Evolutionary conservation across 2,888 invertebrate species (phyloP), one percentile per base, ranked within the genome.

Genomic region (Alentia gelatinosa): DNA sequence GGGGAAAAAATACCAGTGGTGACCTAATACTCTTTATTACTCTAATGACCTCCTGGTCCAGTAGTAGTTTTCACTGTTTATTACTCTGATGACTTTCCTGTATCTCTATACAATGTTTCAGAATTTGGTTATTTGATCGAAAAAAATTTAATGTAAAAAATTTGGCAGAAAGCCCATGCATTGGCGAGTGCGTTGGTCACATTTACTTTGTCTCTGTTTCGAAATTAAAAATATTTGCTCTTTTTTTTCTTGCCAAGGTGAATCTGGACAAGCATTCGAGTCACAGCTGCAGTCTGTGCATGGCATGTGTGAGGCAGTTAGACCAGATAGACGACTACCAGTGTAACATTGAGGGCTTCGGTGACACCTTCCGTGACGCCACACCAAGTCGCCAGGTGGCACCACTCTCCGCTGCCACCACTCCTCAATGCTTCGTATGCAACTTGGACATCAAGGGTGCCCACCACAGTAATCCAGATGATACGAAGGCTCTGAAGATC

Each of bases 281-380:
- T 42, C 86, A 86, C 50, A 86, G 86, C 35, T 26, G 15, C 26
- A 12, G 26, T 30, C 23, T 86, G n/a, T 86, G 86, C 47, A 30
- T 30, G 26, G 40, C 42, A 40, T 86, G 86, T 86, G 42, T 50
- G 9, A 35, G 30, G 30, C 42, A 47, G 23, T 30, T 86, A 5
- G 86, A 42, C 47, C 15, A 42, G 30, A 86, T 86, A 1, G 86
- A 86, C 30, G 47, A 86, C 0, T 86, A 86, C 33, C 86, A 86
- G 30, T 86, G 86, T 30, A 86, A 86, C 30, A 50, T 86, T 5
- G 86, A 86, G 19, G 0, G n/a, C 4, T 86, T 86, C 47, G 15
- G 50, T 30, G 86, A 86, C 47, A 86, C 42, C 47, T 86, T 47
- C 86, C 86, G 35, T 26, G 86, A 86, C 33, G 50, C 79, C 3